Conservation (phyloP, 2,888 invertebrate genomes). For the Adineta ricciae region DNA sequence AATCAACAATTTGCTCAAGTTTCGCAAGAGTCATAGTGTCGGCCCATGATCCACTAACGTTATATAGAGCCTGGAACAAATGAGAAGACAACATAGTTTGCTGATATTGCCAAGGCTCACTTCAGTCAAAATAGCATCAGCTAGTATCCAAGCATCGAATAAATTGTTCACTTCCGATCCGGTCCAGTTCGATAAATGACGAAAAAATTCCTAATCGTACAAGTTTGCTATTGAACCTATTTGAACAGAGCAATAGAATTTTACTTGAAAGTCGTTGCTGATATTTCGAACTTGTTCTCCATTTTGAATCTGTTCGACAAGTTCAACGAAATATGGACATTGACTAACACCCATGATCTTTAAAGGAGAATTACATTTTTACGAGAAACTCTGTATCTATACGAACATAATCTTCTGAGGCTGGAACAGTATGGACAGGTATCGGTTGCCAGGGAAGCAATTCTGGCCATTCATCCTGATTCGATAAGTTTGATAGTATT, state of each 20-base stretch:
- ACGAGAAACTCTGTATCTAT: too few species aligned
- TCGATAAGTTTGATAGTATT: background rate
- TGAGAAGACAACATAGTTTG: background rate
- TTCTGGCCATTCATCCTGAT: background rate
- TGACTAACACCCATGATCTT: background rate
- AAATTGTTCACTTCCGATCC: slow-evolving; percentile 17
- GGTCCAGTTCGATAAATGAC: slow-evolving; percentile 6
- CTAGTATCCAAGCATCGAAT: slow-evolving; percentile 25
- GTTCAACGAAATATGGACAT: slow-evolving; percentile 23
- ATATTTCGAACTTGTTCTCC: background rate
- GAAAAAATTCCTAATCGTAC: background rate
- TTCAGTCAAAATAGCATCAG: slow-evolving; percentile 26
- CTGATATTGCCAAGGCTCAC: too few species aligned
- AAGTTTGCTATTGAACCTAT: background rate
- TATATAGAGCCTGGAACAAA: background rate
- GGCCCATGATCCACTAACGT: background rate
- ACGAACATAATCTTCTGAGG: background rate
- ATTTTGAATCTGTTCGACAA: background rate
- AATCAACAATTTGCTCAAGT: background rate
- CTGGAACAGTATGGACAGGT: slow-evolving; percentile 22
- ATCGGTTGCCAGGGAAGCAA: slow-evolving; percentile 27
- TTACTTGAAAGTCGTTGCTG: background rate
- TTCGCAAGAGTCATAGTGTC: background rate
- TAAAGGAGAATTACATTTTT: background rate
- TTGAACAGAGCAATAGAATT: too few species aligned